A percentile compares a stretch with the other conserved stretches of the same genome.
phyloP scores from a whole-genome alignment of 2,888 invertebrate genomes.

The Pterostichus madidus region DNA sequence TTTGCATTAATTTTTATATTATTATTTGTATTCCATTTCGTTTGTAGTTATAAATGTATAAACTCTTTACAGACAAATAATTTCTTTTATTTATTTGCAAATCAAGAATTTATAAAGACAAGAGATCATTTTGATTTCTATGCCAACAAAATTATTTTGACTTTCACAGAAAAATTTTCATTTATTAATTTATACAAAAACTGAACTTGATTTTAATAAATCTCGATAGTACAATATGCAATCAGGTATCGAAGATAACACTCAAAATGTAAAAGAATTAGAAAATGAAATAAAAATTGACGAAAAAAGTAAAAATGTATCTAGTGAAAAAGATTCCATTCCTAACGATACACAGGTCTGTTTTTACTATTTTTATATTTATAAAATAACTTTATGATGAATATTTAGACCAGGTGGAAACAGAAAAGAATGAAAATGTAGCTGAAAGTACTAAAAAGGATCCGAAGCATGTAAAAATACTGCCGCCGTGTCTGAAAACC shows the following conservation, averaged over 20 bases:
- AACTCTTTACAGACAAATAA: conserved; percentile 42
- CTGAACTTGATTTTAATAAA: conserved; percentile 46
- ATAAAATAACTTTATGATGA: conserved; percentile 8
- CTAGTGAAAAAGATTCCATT: conserved; percentile 1
- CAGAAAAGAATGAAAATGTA: conserved; percentile 1
- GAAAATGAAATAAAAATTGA: conserved; percentile 19
- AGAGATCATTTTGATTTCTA: not conserved
- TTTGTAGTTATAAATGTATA: conserved; percentile 50
- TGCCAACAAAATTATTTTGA: conserved; percentile 28
- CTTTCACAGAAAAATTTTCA: conserved; percentile 26
- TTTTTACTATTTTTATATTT: not conserved
- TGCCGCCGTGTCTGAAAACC: conserved; percentile 1
- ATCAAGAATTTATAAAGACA: conserved; percentile 16
- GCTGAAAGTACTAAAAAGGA: conserved; percentile 10
- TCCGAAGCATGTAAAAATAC: not conserved
- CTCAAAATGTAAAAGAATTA: conserved; percentile 5
- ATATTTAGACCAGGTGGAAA: conserved; percentile 59
- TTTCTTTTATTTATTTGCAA: conserved; percentile 24
- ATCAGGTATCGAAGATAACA: conserved; percentile 26
- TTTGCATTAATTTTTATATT: conserved; percentile 22
- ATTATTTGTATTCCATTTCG: conserved; percentile 30
- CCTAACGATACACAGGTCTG: conserved; percentile 34
- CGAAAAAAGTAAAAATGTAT: conserved; percentile 4
- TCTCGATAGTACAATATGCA: conserved; percentile 42
- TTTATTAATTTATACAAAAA: conserved; percentile 45